These are phyloP conservation scores for Petrolisthes manimaculis DNA, from an alignment of 2,888 invertebrate genomes.

Conservation along the genomic window DNA sequence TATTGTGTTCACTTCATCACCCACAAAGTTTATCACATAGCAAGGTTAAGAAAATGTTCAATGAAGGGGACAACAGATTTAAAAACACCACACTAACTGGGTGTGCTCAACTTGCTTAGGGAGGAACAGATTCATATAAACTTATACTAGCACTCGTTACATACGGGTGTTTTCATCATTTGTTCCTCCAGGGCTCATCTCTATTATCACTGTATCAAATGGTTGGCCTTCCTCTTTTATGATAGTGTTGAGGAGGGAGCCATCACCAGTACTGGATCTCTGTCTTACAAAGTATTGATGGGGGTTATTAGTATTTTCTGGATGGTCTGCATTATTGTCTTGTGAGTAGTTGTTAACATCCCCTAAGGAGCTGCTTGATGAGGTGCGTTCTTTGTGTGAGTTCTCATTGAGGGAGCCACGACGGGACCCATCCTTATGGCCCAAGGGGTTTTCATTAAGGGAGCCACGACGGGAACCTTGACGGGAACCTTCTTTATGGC, in stretches of 20 bases:
- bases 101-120: too few species aligned
- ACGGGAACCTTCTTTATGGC: not conserved
- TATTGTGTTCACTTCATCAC: too few species aligned
- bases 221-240: slow-evolving; percentile 46
- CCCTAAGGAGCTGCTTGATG: not conserved
- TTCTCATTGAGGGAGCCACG: too few species aligned
- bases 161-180: slow-evolving; percentile 32
- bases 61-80: too few species aligned
- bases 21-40: too few species aligned
- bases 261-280: slow-evolving; percentile 23
- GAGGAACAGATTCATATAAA: not conserved
- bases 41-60: too few species aligned
- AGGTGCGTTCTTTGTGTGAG: slow-evolving; percentile 14
- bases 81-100: too few species aligned
- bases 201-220: slow-evolving; percentile 39
- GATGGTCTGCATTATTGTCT: not conserved
- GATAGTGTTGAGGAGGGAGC: slow-evolving; percentile 52
- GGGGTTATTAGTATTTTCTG: not conserved
- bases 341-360: not conserved
- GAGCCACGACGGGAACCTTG: slow-evolving; percentile 19
- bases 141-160: slow-evolving; percentile 11
- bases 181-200: slow-evolving; percentile 36
- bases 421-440: not conserved
- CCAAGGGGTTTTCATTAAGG: slow-evolving; percentile 31
- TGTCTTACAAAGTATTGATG: not conserved